These are phyloP conservation scores for Sebastes flavidus DNA, from an alignment of 2,797 vertebrate genomes.

Conservation along the genomic window DNA sequence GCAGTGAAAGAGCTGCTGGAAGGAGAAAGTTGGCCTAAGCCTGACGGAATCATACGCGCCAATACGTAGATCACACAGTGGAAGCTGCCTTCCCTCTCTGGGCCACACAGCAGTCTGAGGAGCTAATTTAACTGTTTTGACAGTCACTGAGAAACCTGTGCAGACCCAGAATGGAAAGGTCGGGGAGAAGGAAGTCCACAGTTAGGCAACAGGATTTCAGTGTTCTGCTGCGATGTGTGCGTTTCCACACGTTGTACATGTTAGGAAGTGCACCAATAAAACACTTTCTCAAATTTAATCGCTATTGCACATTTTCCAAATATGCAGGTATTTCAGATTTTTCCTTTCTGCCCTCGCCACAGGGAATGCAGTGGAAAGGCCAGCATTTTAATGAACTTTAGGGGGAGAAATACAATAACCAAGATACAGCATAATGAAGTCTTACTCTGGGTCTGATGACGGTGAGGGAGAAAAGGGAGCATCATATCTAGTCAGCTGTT, in stretches of 20 bases:
- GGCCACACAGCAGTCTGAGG: slow-evolving; percentile 16
- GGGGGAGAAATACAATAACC: slow-evolving; percentile 19
- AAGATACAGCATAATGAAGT: slow-evolving; percentile 9
- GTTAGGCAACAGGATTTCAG: slow-evolving; percentile 6
- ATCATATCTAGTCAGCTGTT: slow-evolving; percentile 59
- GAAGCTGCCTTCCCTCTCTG: neutral
- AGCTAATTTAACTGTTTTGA: slow-evolving; percentile 52
- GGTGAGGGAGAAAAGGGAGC: slow-evolving; percentile 20
- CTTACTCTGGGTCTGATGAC: slow-evolving; percentile 24
- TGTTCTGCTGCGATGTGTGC: slow-evolving; percentile 2
- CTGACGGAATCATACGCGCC: slow-evolving; percentile 5
- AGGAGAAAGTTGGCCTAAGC: slow-evolving; percentile 22
- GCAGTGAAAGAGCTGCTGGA: neutral
- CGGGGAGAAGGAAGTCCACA: slow-evolving; percentile 10
- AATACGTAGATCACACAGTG: slow-evolving; percentile 24
- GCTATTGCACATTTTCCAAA: slow-evolving; percentile 39
- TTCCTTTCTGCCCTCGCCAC: slow-evolving; percentile 14
- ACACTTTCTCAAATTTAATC: slow-evolving; percentile 49
- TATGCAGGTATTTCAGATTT: slow-evolving; percentile 35
- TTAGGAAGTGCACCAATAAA: slow-evolving; percentile 36
- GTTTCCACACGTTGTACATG: slow-evolving; percentile 21
- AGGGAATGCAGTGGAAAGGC: slow-evolving; percentile 9
- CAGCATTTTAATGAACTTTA: slow-evolving; percentile 12
- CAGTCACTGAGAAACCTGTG: slow-evolving; percentile 35
- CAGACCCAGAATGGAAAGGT: slow-evolving; percentile 44